Conservation (phyloP, 1,140 invertebrate genomes). For the Drosophila guanche region DNA sequence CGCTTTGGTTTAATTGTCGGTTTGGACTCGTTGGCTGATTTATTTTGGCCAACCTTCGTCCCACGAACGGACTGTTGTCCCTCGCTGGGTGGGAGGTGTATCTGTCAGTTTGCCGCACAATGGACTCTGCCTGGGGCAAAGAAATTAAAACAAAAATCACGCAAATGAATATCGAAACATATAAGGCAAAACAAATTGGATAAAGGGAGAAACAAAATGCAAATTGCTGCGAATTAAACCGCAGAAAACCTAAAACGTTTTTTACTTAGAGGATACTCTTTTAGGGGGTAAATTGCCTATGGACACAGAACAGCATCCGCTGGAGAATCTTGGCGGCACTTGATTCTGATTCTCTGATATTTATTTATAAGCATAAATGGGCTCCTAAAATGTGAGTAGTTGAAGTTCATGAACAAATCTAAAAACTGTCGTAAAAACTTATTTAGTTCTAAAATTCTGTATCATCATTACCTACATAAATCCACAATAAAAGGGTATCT, state of each 20-base stretch:
- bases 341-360: no score
- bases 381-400: no score
- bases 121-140: slow-evolving; percentile 30
- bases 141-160: slow-evolving; percentile 22
- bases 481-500: no score
- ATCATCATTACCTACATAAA: no score
- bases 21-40: slow-evolving; percentile 36
- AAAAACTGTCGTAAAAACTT: no score
- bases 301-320: not conserved
- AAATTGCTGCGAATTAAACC: slow-evolving; percentile 30
- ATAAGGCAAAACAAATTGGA: slow-evolving; percentile 34
- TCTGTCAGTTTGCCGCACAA: slow-evolving; percentile 56
- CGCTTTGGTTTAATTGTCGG: slow-evolving; percentile 44
- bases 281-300: not conserved
- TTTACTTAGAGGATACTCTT: not conserved
- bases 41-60: slow-evolving; percentile 62
- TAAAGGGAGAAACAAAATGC: slow-evolving; percentile 42
- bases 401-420: no score
- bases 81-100: slow-evolving; percentile 41
- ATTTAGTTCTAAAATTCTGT: no score
- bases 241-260: not conserved
- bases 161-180: slow-evolving; percentile 34
- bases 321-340: no score
- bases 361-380: no score
- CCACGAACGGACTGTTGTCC: slow-evolving; percentile 19